Percentiles rank a stretch among this genome's conserved stretches.
phyloP scores from a whole-genome alignment of 2,888 invertebrate genomes.

The Ecliptopera silaceata region DNA sequence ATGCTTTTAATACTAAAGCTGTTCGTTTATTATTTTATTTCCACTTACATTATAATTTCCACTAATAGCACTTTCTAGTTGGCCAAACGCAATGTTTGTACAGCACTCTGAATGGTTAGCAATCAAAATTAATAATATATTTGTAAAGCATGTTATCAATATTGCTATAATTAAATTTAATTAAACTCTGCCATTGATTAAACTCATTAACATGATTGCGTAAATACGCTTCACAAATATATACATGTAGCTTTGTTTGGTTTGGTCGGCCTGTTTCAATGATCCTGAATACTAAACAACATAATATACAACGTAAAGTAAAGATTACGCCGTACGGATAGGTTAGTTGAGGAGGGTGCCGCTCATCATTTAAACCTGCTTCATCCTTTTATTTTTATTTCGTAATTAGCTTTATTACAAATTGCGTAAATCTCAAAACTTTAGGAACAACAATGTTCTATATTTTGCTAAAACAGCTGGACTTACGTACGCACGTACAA shows the following conservation, averaged over 20 bases:
- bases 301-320: too few relatives aligned
- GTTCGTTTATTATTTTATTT: background rate
- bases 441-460: background rate
- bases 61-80: background rate
- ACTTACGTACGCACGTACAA: slow-evolving; percentile 33
- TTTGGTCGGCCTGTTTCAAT: too few relatives aligned
- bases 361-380: too few relatives aligned
- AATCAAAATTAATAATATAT: background rate
- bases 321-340: too few relatives aligned
- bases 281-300: too few relatives aligned
- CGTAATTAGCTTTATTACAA: too few relatives aligned
- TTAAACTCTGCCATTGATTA: background rate
- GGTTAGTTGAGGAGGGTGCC: too few relatives aligned
- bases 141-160: background rate
- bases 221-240: background rate
- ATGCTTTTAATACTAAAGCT: too few relatives aligned
- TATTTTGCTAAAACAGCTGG: slow-evolving; percentile 24
- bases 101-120: background rate
- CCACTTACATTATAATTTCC: background rate
- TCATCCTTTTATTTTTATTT: too few relatives aligned
- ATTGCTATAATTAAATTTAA: background rate
- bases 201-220: background rate
- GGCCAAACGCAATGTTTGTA: background rate
- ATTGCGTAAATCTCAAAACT: too few relatives aligned
- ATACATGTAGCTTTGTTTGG: too few relatives aligned